These are phyloP conservation scores for Hydriomena furcata DNA, from an alignment of 2,888 invertebrate species.

Conservation along the genomic window DNA sequence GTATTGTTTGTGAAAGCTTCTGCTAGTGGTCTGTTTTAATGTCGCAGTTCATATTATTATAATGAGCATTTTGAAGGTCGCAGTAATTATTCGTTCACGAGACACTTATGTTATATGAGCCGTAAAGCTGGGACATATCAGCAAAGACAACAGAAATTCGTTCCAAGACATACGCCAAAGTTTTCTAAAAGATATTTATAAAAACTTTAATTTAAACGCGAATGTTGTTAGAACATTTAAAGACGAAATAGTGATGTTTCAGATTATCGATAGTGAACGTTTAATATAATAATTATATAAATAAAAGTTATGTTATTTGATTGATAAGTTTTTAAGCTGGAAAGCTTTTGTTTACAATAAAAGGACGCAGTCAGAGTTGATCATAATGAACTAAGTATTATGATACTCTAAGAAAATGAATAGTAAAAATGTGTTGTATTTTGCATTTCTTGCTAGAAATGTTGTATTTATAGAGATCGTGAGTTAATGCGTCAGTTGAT, in stretches of 20 bases:
- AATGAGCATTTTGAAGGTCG: slow-evolving; percentile 29
- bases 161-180: slow-evolving; percentile 28
- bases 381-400: background rate
- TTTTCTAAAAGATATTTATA: slow-evolving; percentile 24
- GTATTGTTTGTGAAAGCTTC: background rate
- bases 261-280: slow-evolving; percentile 30
- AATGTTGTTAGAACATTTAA: slow-evolving; percentile 14
- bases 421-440: slow-evolving; percentile 20
- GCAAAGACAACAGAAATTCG: slow-evolving; percentile 37
- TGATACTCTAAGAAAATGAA: slow-evolving; percentile 16
- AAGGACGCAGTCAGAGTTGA: too few species aligned
- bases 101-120: slow-evolving; percentile 52
- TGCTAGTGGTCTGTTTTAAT: background rate
- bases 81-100: slow-evolving; percentile 53
- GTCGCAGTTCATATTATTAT: slow-evolving; percentile 4
- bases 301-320: too few species aligned
- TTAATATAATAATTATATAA: too few species aligned
- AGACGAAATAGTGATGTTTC: slow-evolving; percentile 21
- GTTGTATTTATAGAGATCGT: slow-evolving; percentile 39
- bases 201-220: slow-evolving; percentile 18
- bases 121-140: slow-evolving; percentile 48
- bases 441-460: slow-evolving; percentile 20
- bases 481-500: slow-evolving; percentile 60
- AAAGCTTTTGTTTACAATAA: too few species aligned
- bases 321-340: too few species aligned